These are phyloP conservation scores for Tarsius wallacei DNA, from an alignment of 2,797 vertebrate genomes.

Conservation along the genomic window DNA sequence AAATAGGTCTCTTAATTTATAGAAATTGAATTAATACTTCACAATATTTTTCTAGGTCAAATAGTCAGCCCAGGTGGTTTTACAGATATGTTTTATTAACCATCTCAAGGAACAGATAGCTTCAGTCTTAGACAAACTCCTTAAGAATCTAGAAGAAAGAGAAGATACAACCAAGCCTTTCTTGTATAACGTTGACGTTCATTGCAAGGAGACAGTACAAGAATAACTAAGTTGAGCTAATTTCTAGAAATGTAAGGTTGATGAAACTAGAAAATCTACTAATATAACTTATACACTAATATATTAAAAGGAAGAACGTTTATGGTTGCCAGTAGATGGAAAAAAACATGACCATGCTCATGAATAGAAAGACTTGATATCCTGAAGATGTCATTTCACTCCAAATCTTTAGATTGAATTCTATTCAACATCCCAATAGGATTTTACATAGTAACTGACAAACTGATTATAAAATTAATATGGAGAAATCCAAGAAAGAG, in stretches of 20 bases:
- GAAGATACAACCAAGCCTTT: background rate
- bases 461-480: conserved; percentile 55
- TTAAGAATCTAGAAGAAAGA: background rate
- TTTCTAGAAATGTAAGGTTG: conserved; percentile 31
- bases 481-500: conserved; percentile 2
- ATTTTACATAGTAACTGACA: background rate
- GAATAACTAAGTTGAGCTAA: conserved; percentile 16
- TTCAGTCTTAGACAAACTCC: conserved; percentile 17
- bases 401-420: background rate
- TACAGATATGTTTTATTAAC: conserved; percentile 49
- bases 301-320: background rate
- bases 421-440: background rate
- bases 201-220: background rate
- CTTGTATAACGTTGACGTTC: background rate
- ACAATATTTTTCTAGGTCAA: background rate
- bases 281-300: conserved; percentile 26
- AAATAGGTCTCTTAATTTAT: conserved; percentile 31
- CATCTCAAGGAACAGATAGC: background rate
- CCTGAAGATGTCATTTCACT: conserved; percentile 33
- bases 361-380: background rate
- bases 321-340: background rate
- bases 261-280: conserved; percentile 22
- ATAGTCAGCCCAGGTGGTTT: background rate
- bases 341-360: conserved; percentile 5
- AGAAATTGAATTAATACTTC: background rate